Percentiles rank a stretch among this genome's conserved stretches.
Evolutionary conservation across 2,797 vertebrate genomes (phyloP).

Genomic region (Dermochelys coriacea): DNA sequence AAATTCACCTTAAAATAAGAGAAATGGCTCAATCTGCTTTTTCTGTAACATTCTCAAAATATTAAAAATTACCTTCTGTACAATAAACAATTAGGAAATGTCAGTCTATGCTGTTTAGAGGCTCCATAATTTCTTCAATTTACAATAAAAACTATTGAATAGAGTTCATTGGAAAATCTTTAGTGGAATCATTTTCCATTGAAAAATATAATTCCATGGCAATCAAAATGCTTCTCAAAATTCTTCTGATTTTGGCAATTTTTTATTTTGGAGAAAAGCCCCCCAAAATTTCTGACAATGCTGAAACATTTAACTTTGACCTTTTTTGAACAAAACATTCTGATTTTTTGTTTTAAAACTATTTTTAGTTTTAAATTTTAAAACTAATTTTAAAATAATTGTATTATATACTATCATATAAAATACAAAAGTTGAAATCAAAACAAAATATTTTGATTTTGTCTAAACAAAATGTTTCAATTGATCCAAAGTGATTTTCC

Average conservation of each 20-base stretch:
- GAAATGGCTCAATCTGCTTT: slow-evolving; percentile 27
- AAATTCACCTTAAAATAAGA: slow-evolving; percentile 55
- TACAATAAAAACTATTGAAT: slow-evolving; percentile 23
- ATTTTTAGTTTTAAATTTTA: neutral
- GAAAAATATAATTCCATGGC: neutral
- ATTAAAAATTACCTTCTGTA: neutral
- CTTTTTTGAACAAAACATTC: neutral
- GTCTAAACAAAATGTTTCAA: neutral
- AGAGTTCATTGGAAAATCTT: neutral
- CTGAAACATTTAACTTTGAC: neutral
- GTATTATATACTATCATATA: neutral
- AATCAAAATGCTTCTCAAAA: neutral
- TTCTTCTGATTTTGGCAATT: neutral
- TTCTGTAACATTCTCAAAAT: neutral
- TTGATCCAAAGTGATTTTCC: neutral
- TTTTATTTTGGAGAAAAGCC: neutral
- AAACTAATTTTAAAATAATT: neutral
- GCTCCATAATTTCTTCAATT: slow-evolving; percentile 19
- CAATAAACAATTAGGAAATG: neutral
- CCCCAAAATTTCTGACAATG: neutral
- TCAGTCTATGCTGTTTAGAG: neutral
- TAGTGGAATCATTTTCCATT: slow-evolving; percentile 14
- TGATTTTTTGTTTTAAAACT: neutral
- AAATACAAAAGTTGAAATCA: neutral
- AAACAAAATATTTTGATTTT: neutral